Percentiles rank a stretch among this genome's conserved stretches.
These are phyloP conservation scores for Aproaerema taeniolella DNA, from an alignment of 2,888 invertebrate species.

Conservation along the genomic window DNA sequence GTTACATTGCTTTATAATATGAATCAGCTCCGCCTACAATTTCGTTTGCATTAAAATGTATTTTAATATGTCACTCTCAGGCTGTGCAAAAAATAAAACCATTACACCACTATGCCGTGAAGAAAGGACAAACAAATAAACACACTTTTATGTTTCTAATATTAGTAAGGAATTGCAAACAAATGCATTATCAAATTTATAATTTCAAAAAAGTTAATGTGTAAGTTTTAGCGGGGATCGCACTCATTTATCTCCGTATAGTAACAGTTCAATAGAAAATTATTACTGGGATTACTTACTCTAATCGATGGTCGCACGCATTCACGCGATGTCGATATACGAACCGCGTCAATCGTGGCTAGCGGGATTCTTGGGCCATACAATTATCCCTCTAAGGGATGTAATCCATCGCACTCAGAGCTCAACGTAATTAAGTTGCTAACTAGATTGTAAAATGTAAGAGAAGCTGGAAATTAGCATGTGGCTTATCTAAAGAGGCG, in stretches of 20 bases:
- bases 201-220: no score
- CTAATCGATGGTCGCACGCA: slow-evolving; percentile 52
- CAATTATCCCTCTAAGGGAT: slow-evolving; percentile 46
- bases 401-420: slow-evolving; percentile 28
- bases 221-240: slow-evolving; percentile 36
- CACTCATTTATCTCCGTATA: slow-evolving; percentile 42
- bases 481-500: not conserved
- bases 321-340: slow-evolving; percentile 41
- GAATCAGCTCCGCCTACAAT: no score
- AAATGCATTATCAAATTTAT: no score
- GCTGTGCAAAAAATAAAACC: no score
- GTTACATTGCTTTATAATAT: no score
- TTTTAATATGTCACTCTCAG: no score
- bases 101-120: no score
- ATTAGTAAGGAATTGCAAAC: slow-evolving; percentile 11
- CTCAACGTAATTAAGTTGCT: slow-evolving; percentile 8
- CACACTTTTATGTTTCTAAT: no score
- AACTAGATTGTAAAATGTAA: slow-evolving; percentile 3
- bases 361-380: slow-evolving; percentile 26
- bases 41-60: no score
- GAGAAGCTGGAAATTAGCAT: not conserved
- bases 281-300: slow-evolving; percentile 51
- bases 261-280: slow-evolving; percentile 55
- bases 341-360: slow-evolving; percentile 37
- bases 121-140: no score